Evolutionary conservation across 2,113 vertebrate genomes (phyloP), one percentile per base, ranked within the genome.

Genomic region (Calyptommatus sinebrachiatus): DNA sequence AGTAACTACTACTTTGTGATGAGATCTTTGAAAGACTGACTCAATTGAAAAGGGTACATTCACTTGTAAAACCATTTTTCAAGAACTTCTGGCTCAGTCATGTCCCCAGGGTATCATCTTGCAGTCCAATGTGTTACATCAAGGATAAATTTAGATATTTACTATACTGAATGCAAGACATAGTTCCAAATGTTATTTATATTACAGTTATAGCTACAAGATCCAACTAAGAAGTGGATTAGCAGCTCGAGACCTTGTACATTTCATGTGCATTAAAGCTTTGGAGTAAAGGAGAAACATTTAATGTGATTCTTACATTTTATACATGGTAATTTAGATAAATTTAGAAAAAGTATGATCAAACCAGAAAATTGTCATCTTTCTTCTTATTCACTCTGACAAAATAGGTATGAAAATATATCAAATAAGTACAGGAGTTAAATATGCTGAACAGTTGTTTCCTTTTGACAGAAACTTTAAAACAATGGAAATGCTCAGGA

Each of bases 1-100:
- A 89, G 83, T 85, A 90, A 88, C 89, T 86, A 87, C 88, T 82
- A 89, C 78, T 82, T 90, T 80, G 82, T 71, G 22, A 12, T 84
- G 83, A 82, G 89, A 92, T 88, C 91, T 87, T 85, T 88, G 82
- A 77, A 84, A 89, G 66, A 71, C 86, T 86, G 85, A 2, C 0
- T 77, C 84, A 89, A 81, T 76, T 87, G 78, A 83, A 79, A 90
- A 87, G 86, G 79, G 76, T 65, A 48, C 80, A 86, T 90, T 89
- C 84, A 84, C 85, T 61, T 87, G 77, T 83, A 85, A 90, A 88
- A 57, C 77, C 66, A 68, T 73, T 69, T 85, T 89, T 74, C 62
- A 80, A 45, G 60, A 73, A 31, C 35, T 3, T 79, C 81, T 45
- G 82, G 84, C 87, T 86, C 78, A 88, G 87, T 82, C 67, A 82